phyloP scores from a whole-genome alignment of 92 coral and sea anemone genomes.

The Meandrina meandrites region DNA sequence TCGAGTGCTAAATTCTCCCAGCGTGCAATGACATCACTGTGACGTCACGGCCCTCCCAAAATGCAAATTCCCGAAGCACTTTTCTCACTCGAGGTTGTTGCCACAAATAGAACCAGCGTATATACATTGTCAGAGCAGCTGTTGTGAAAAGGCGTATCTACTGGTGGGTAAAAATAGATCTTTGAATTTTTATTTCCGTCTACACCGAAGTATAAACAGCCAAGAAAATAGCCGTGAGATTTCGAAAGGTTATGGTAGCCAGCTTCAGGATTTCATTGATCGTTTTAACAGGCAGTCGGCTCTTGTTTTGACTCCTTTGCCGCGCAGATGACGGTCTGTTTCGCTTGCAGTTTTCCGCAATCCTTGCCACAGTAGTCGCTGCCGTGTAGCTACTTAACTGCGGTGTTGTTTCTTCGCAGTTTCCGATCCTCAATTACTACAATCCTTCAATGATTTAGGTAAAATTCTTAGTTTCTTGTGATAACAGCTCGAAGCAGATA shows the following conservation, averaged over 20 bases:
- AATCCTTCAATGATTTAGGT: constrained; percentile 39
- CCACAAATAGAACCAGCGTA: constrained; percentile 92
- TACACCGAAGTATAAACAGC: constrained; percentile 89
- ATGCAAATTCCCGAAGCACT: constrained; percentile 83
- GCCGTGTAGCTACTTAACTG: constrained; percentile 37
- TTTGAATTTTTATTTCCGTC: constrained; percentile 99
- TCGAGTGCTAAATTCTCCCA: constrained; percentile 66
- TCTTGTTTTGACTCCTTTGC: constrained; percentile 38
- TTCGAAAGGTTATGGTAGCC: constrained; percentile 28
- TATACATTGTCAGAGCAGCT: constrained; percentile 98
- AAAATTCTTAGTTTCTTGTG: constrained; percentile 28
- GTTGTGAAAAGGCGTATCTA: constrained; percentile 83
- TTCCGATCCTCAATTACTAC: constrained; percentile 48
- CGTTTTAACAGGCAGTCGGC: constrained; percentile 24
- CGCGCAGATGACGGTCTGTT: constrained; percentile 24
- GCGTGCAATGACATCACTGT: constrained; percentile 76
- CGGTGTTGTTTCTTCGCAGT: constrained; percentile 46
- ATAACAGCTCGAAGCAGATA: background rate
- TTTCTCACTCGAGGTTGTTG: constrained; percentile 81
- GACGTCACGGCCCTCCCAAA: constrained; percentile 94
- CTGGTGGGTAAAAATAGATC: constrained; percentile 99
- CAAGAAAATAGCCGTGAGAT: constrained; percentile 55
- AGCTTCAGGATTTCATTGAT: background rate
- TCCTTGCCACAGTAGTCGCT: constrained; percentile 29
- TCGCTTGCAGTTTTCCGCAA: constrained; percentile 62